A percentile compares a stretch with the other conserved stretches of the same genome.
These are phyloP conservation scores for Anguilla marmorata DNA, from an alignment of 2,797 vertebrate species.

Conservation along the genomic window DNA sequence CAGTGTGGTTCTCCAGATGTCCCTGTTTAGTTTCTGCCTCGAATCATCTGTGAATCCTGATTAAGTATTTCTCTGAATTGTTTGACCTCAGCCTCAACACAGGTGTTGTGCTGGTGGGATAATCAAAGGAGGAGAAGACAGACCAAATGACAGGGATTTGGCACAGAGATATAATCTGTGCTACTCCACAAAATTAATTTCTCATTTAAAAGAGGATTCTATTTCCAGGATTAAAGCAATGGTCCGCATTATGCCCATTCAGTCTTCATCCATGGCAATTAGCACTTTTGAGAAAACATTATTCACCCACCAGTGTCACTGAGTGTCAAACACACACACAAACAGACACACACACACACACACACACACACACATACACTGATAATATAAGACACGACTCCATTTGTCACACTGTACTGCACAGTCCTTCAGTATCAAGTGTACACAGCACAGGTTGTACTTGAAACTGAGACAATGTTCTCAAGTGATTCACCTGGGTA, in stretches of 20 bases:
- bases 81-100: slow-evolving; percentile 22
- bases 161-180: slow-evolving; percentile 26
- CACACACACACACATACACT: background rate
- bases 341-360: background rate
- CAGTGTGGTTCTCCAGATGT: background rate
- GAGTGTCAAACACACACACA: slow-evolving; percentile 42
- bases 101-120: slow-evolving; percentile 10
- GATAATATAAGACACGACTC: background rate
- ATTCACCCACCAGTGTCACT: slow-evolving; percentile 46
- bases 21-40: background rate
- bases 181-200: slow-evolving; percentile 67
- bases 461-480: background rate
- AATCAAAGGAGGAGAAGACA: background rate
- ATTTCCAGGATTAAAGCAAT: slow-evolving; percentile 56
- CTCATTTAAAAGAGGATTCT: slow-evolving; percentile 56
- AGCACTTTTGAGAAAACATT: slow-evolving; percentile 40
- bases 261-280: slow-evolving; percentile 59
- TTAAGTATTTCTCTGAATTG: slow-evolving; percentile 24
- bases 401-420: background rate
- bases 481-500: slow-evolving; percentile 8
- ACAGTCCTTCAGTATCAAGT: background rate
- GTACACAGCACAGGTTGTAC: background rate
- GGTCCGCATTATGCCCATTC: slow-evolving; percentile 56
- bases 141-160: slow-evolving; percentile 11
- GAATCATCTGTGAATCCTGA: slow-evolving; percentile 6